Percentiles rank a stretch among this genome's conserved stretches.
Evolutionary conservation across 2,888 invertebrate genomes (phyloP).

Genomic region (Fabriciana adippe): DNA sequence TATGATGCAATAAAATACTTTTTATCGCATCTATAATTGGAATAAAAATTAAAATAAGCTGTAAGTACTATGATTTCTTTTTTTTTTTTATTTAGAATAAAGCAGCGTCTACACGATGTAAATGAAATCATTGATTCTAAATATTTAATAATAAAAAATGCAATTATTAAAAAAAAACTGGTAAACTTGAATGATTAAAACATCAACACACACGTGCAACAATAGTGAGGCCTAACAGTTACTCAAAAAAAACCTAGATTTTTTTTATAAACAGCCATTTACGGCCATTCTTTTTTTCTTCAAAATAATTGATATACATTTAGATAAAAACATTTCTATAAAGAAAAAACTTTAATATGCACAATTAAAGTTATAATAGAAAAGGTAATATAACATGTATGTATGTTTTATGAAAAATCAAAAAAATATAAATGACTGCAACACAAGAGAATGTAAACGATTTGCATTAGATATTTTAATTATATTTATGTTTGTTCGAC

Average conservation of each 20-base stretch:
- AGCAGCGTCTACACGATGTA: neutral
- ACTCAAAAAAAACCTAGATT: too few species aligned
- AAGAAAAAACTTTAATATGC: too few species aligned
- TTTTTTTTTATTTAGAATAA: neutral
- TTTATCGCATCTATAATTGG: neutral
- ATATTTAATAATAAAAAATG: constrained; percentile 8
- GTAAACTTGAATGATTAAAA: neutral
- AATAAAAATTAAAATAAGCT: neutral
- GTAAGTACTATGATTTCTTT: constrained; percentile 8
- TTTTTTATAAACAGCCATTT: neutral
- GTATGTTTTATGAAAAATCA: too few species aligned
- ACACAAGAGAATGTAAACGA: too few species aligned
- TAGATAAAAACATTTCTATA: too few species aligned
- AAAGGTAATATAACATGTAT: too few species aligned
- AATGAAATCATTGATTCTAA: neutral
- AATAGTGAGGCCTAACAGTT: neutral
- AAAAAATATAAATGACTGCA: too few species aligned
- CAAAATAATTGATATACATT: too few species aligned
- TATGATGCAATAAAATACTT: neutral
- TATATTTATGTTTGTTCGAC: constrained; percentile 6
- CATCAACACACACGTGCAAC: neutral
- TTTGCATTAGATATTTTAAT: neutral
- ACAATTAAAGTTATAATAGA: too few species aligned
- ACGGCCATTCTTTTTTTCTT: neutral
- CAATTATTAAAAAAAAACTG: neutral